These are phyloP conservation scores for Diaperis boleti DNA, from an alignment of 2,888 invertebrate genomes.

Conservation along the genomic window DNA sequence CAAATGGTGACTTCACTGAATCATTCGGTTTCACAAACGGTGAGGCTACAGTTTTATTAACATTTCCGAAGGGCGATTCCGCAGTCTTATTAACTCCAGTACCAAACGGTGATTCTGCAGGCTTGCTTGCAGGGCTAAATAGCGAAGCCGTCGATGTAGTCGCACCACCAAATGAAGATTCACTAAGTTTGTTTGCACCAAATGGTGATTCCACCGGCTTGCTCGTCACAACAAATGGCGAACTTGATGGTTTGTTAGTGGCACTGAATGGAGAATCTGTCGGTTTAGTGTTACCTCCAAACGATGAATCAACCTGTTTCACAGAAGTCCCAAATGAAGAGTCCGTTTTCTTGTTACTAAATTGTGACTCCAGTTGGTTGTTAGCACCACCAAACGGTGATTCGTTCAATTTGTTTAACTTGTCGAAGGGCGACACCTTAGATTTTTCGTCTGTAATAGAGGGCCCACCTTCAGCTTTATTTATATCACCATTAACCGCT, in stretches of 20 bases:
- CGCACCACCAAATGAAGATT: neutral
- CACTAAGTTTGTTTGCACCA: neutral
- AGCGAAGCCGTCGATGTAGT: neutral
- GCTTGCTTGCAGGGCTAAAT: neutral
- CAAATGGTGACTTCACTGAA: neutral
- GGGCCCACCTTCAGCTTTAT: neutral
- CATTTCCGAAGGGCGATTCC: neutral
- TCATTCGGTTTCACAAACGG: neutral
- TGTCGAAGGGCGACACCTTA: neutral
- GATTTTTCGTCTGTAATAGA: neutral
- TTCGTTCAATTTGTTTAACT: neutral
- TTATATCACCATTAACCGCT: conserved; percentile 24
- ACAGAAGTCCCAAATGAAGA: neutral
- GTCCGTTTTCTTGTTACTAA: neutral
- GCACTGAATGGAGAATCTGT: conserved; percentile 3
- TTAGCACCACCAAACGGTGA: neutral
- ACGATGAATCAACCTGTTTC: neutral
- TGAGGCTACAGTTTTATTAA: neutral
- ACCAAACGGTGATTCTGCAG: conserved; percentile 4
- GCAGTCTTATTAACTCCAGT: neutral
- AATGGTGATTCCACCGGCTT: neutral
- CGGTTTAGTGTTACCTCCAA: neutral
- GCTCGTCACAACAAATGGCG: neutral
- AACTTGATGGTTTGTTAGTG: neutral
- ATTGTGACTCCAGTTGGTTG: neutral